Conservation (phyloP, 2,888 invertebrate species). For the Melinaea marsaeus region DNA sequence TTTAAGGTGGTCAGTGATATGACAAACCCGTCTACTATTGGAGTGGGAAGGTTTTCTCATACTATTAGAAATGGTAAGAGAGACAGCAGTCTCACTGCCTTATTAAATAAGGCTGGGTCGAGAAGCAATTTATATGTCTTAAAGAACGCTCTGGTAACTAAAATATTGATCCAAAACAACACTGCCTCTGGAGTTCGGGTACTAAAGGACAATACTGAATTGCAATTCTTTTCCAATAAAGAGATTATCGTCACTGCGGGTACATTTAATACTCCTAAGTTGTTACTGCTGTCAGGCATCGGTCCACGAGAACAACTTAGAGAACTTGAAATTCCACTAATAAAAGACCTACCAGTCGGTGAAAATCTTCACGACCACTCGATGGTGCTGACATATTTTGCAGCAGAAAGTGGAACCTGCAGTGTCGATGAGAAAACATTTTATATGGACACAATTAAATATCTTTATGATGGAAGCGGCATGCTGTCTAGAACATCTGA, state of each 20-base stretch:
- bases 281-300: slow-evolving; percentile 59
- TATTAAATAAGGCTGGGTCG: slow-evolving; percentile 44
- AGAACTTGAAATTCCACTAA: slow-evolving; percentile 42
- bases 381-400: slow-evolving; percentile 53
- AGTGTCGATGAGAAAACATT: slow-evolving; percentile 28
- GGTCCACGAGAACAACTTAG: slow-evolving; percentile 52
- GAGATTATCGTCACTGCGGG: slow-evolving; percentile 63
- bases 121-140: slow-evolving; percentile 48
- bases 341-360: slow-evolving; percentile 57
- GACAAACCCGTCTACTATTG: slow-evolving; percentile 55
- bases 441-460: slow-evolving; percentile 50
- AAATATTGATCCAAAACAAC: slow-evolving; percentile 47
- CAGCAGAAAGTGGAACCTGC: slow-evolving; percentile 55
- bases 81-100: slow-evolving; percentile 52
- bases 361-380: slow-evolving; percentile 61
- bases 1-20: slow-evolving; percentile 57
- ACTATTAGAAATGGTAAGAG: slow-evolving; percentile 54
- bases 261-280: slow-evolving; percentile 59
- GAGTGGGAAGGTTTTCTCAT: slow-evolving; percentile 61
- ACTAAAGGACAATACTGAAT: slow-evolving; percentile 34
- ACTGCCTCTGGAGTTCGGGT: slow-evolving; percentile 50
- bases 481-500: slow-evolving; percentile 45
- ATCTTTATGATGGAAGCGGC: slow-evolving; percentile 54
- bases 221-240: slow-evolving; percentile 44
- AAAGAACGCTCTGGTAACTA: slow-evolving; percentile 48